Evolutionary conservation across 2,113 vertebrate species (phyloP).

Genomic region (Laticauda colubrina): DNA sequence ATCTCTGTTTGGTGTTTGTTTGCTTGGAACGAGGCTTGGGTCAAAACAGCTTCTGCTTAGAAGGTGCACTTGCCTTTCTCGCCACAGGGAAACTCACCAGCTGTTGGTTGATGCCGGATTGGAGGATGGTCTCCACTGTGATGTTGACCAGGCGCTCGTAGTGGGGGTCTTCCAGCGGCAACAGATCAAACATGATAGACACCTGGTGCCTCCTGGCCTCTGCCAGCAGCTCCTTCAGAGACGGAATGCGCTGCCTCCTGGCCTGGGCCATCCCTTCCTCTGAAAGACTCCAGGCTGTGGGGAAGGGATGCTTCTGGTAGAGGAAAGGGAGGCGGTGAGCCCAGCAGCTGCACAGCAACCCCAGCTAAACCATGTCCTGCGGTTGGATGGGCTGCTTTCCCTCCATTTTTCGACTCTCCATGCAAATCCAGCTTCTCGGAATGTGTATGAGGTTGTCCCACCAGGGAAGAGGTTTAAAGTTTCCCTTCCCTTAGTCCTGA

Average conservation of each 20-base stretch:
- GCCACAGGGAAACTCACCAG: slow-evolving; percentile 68
- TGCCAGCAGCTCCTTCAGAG: slow-evolving; percentile 69
- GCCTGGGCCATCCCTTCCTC: slow-evolving; percentile 57
- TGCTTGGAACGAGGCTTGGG: too few species aligned
- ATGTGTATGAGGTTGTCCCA: too few species aligned
- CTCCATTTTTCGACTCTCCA: not conserved
- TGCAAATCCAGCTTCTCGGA: not conserved
- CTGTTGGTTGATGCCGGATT: slow-evolving; percentile 64
- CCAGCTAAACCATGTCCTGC: not conserved
- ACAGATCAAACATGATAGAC: slow-evolving; percentile 87
- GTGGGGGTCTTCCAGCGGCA: slow-evolving; percentile 66
- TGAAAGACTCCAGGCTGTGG: slow-evolving; percentile 70
- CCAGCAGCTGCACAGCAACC: too few species aligned
- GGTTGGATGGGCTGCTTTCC: not conserved
- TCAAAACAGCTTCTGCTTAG: not conserved
- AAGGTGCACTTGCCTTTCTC: not conserved
- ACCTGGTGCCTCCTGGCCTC: slow-evolving; percentile 72
- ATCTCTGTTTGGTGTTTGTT: too few species aligned
- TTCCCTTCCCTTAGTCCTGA: not conserved
- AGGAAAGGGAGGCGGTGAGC: not conserved
- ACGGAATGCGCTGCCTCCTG: slow-evolving; percentile 71
- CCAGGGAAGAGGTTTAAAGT: not conserved
- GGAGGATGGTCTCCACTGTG: slow-evolving; percentile 67
- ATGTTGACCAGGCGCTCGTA: slow-evolving; percentile 67
- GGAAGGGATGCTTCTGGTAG: slow-evolving; percentile 80